A percentile compares a stretch with the other conserved stretches of the same genome.
Evolutionary conservation across 2,797 vertebrate genomes (phyloP).

Genomic region (Salmo trutta): DNA sequence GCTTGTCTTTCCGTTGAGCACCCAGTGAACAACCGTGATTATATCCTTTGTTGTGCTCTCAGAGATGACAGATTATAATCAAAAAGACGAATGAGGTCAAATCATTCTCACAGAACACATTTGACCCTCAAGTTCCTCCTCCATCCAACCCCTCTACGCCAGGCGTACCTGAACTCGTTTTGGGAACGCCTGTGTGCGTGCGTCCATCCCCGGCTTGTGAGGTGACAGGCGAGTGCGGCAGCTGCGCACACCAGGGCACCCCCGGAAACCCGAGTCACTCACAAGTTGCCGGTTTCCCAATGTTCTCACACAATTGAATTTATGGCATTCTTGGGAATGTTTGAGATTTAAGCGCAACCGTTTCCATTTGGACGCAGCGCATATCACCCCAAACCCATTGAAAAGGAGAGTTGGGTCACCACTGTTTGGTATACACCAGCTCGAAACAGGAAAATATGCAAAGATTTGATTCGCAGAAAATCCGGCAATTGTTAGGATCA

Average conservation of each 20-base stretch:
- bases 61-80: constrained; percentile 67
- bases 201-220: not conserved
- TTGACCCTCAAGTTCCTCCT: constrained; percentile 46
- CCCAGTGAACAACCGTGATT: constrained; percentile 62
- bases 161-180: constrained; percentile 44
- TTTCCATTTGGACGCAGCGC: constrained; percentile 78
- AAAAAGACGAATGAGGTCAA: constrained; percentile 69
- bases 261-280: constrained; percentile 70
- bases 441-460: constrained; percentile 91
- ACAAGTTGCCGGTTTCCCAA: constrained; percentile 72
- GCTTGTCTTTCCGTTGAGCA: constrained; percentile 50
- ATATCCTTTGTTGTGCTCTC: constrained; percentile 64
- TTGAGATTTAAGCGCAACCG: constrained; percentile 78
- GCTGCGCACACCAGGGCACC: constrained; percentile 44
- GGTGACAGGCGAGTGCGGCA: constrained; percentile 6
- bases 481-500: constrained; percentile 89
- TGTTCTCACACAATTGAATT: constrained; percentile 78
- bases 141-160: not conserved
- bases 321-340: constrained; percentile 79
- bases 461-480: constrained; percentile 86
- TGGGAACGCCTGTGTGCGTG: constrained; percentile 30
- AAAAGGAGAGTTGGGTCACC: constrained; percentile 83
- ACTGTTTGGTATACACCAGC: constrained; percentile 87
- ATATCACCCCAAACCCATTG: constrained; percentile 79
- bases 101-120: constrained; percentile 54